A percentile compares a stretch with the other conserved stretches of the same genome.
phyloP scores from a whole-genome alignment of 1,140 invertebrate genomes.

The Drosophila varians region DNA sequence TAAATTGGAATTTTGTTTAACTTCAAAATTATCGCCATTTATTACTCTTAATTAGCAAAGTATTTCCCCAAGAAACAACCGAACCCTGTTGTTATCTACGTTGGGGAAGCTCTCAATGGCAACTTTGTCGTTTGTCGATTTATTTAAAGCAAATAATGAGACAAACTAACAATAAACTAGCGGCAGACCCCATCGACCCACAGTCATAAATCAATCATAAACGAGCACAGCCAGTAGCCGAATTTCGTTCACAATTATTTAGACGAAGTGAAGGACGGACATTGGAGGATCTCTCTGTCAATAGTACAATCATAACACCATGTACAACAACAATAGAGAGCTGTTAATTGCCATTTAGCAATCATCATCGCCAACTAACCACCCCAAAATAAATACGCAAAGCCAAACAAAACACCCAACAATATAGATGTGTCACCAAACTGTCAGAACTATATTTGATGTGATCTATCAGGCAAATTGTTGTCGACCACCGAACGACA shows the following conservation, averaged over 20 bases:
- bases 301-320: conserved; percentile 29
- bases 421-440: conserved; percentile 66
- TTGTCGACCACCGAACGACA: conserved; percentile 23
- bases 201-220: conserved; percentile 40
- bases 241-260: conserved; percentile 33
- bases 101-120: background rate
- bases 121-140: conserved; percentile 26
- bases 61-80: conserved; percentile 43
- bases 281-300: conserved; percentile 7
- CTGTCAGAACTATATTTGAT: conserved; percentile 64
- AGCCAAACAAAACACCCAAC: conserved; percentile 31
- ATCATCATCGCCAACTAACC: conserved; percentile 55
- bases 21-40: conserved; percentile 35
- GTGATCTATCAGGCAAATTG: conserved; percentile 68
- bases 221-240: conserved; percentile 14
- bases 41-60: conserved; percentile 53
- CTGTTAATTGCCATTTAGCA: conserved; percentile 52
- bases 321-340: conserved; percentile 7
- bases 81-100: conserved; percentile 40
- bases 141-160: conserved; percentile 40
- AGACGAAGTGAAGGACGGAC: background rate
- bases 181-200: conserved; percentile 17
- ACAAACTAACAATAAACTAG: conserved; percentile 36
- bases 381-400: conserved; percentile 38
- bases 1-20: conserved; percentile 20